These are phyloP conservation scores for Apistogramma diplotaenia DNA, from an alignment of 2,113 vertebrate genomes.

Conservation along the genomic window DNA sequence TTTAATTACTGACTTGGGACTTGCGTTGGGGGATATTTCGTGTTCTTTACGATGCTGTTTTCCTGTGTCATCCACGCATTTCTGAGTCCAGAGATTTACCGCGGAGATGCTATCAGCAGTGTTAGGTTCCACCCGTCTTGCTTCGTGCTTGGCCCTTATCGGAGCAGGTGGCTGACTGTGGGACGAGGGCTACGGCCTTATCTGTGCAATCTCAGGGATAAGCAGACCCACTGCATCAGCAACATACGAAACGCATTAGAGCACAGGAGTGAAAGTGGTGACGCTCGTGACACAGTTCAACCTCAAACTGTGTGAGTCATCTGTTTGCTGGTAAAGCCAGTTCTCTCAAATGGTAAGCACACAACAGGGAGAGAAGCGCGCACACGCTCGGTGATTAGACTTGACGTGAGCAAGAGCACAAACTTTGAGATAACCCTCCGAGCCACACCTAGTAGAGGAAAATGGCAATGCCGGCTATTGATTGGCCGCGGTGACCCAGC, in stretches of 20 bases:
- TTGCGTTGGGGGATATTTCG: neutral
- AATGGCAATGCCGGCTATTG: conserved; percentile 55
- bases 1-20: neutral
- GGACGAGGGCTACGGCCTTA: conserved; percentile 39
- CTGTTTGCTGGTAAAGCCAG: conserved; percentile 50
- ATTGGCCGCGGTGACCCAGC: conserved; percentile 61
- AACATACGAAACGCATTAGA: conserved; percentile 49
- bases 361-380: conserved; percentile 5
- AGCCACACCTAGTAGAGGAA: conserved; percentile 33
- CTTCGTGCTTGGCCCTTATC: conserved; percentile 53
- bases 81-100: conserved; percentile 38
- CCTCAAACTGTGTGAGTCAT: conserved; percentile 63
- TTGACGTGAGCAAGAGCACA: conserved; percentile 10
- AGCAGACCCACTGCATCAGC: conserved; percentile 39
- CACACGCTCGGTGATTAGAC: neutral
- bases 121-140: conserved; percentile 33
- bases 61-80: conserved; percentile 17
- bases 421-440: conserved; percentile 15
- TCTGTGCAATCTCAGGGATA: conserved; percentile 49
- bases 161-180: conserved; percentile 51
- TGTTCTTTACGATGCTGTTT: neutral
- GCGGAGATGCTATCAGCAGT: conserved; percentile 57
- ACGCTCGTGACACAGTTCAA: conserved; percentile 51
- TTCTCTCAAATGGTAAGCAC: conserved; percentile 12
- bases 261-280: conserved; percentile 37